phyloP scores from a whole-genome alignment of 1,140 invertebrate genomes.

The Maconellicoccus hirsutus region DNA sequence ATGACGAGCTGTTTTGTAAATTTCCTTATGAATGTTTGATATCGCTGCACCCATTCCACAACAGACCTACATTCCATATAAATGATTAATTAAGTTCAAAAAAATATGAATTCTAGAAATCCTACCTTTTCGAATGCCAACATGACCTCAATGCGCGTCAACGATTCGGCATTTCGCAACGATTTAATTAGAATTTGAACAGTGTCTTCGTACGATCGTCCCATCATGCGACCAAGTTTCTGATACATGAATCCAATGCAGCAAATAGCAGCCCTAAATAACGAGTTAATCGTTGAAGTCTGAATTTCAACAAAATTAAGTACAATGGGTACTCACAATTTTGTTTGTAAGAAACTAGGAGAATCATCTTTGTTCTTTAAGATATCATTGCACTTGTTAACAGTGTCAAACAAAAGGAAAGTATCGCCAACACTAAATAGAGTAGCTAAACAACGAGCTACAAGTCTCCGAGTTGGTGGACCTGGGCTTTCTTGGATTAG shows the following conservation, averaged over 20 bases:
- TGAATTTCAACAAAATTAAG: no score
- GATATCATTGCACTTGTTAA: constrained; percentile 97
- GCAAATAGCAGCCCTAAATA: constrained; percentile 74
- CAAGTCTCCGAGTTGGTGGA: constrained; percentile 80
- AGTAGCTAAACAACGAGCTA: constrained; percentile 84
- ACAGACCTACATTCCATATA: constrained; percentile 43
- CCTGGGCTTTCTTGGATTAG: constrained; percentile 81
- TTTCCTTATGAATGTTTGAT: constrained; percentile 76
- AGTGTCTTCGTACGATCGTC: constrained; percentile 94
- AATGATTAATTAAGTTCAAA: constrained; percentile 22
- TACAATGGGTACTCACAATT: constrained; percentile 71
- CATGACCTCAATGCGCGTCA: constrained; percentile 93
- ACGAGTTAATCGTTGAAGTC: constrained; percentile 17
- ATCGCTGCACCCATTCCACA: constrained; percentile 80
- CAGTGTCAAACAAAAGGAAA: constrained; percentile 90
- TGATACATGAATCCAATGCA: constrained; percentile 96
- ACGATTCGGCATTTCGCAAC: constrained; percentile 88
- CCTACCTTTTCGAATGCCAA: constrained; percentile 79
- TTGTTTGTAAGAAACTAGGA: constrained; percentile 80
- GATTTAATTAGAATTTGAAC: constrained; percentile 85
- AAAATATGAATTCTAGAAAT: constrained; percentile 24
- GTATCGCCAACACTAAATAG: constrained; percentile 96
- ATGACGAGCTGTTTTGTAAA: constrained; percentile 75
- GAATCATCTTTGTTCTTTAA: constrained; percentile 96
- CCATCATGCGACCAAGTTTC: constrained; percentile 95